These are phyloP conservation scores for Hydrolagus colliei DNA, from an alignment of 2,797 vertebrate genomes.

Conservation along the genomic window DNA sequence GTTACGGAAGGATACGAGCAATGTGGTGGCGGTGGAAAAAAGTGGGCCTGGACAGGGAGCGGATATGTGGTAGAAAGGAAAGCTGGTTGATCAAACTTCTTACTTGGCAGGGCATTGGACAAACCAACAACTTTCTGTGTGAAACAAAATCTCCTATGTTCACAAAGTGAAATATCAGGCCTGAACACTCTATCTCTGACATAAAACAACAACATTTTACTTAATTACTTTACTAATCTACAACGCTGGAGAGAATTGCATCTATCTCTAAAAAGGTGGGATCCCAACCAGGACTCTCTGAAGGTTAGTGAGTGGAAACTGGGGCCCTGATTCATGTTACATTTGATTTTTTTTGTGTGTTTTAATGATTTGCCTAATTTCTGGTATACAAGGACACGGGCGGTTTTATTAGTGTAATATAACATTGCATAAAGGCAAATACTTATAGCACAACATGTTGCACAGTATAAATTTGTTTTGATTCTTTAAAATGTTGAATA, in stretches of 20 bases:
- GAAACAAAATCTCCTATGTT: background rate
- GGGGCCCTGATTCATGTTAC: background rate
- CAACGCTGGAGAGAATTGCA: background rate
- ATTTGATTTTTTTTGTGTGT: constrained; percentile 2
- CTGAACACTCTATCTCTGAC: too few species aligned
- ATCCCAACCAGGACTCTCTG: too few species aligned
- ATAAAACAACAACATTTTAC: background rate
- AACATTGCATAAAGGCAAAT: background rate
- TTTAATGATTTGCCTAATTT: constrained; percentile 13
- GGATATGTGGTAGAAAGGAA: too few species aligned
- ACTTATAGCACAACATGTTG: background rate
- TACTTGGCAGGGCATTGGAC: background rate
- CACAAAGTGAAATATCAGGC: too few species aligned
- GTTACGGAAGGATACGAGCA: too few species aligned
- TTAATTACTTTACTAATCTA: background rate
- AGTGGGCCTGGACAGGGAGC: too few species aligned
- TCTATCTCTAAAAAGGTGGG: background rate
- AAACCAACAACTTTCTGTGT: background rate
- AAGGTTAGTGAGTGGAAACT: background rate
- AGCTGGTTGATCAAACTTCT: background rate
- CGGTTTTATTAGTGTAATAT: background rate
- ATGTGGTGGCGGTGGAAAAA: too few species aligned
- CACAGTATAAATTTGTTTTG: constrained; percentile 5
- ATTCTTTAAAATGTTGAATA: constrained; percentile 3
- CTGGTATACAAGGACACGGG: constrained; percentile 1